These are phyloP conservation scores for Holacanthella duospinosa DNA, from an alignment of 2,888 invertebrate species.

Conservation along the genomic window DNA sequence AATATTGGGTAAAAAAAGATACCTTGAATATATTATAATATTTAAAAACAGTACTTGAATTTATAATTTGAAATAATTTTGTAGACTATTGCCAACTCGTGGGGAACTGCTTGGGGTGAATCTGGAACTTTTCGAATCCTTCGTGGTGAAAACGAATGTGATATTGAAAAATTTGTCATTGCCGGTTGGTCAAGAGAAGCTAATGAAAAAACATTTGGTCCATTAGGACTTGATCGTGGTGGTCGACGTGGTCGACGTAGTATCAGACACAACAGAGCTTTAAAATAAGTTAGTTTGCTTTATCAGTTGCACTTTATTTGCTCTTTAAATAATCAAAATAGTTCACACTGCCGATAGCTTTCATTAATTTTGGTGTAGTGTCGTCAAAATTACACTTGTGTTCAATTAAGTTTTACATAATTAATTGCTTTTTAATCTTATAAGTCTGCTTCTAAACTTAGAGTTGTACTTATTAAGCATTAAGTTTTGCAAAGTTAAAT, in stretches of 20 bases:
- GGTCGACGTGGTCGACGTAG: not conserved
- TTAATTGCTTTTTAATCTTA: too few relatives aligned
- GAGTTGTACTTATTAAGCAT: too few relatives aligned
- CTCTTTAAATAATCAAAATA: too few relatives aligned
- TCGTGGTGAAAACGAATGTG: conserved; percentile 74
- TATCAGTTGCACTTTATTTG: too few relatives aligned
- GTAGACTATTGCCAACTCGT: conserved; percentile 85
- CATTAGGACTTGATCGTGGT: not conserved
- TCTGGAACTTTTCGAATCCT: conserved; percentile 77
- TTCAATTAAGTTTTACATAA: too few relatives aligned
- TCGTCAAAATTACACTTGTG: too few relatives aligned
- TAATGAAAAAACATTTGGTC: not conserved
- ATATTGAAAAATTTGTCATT: conserved; percentile 80
- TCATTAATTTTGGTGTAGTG: too few relatives aligned
- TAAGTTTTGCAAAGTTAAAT: too few relatives aligned
- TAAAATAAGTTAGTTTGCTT: too few relatives aligned
- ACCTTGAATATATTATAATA: too few relatives aligned
- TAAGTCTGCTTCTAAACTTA: too few relatives aligned
- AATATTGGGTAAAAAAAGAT: conserved; percentile 66
- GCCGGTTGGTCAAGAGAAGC: conserved; percentile 45
- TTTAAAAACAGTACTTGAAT: not conserved
- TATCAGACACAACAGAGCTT: not conserved
- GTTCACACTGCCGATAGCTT: too few relatives aligned
- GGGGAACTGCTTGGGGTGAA: conserved; percentile 89
- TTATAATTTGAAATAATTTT: conserved; percentile 40